Conservation (phyloP, 2,113 vertebrate genomes). For the Noturus placidus region DNA sequence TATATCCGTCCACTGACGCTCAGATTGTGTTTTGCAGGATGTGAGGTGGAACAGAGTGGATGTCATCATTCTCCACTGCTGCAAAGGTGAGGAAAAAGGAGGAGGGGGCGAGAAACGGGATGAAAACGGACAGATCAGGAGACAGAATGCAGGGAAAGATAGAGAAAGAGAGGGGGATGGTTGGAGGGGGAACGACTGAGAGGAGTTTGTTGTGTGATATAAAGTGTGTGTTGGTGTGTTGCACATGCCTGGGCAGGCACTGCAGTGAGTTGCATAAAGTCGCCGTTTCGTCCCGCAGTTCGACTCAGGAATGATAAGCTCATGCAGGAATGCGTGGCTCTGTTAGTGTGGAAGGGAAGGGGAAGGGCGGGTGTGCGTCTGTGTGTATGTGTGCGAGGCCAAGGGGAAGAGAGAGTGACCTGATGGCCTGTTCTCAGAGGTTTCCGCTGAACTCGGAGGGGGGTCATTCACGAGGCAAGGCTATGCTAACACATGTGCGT, state of each 20-base stretch:
- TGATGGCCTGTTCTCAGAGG: constrained; percentile 58
- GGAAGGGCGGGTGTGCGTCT: constrained; percentile 46
- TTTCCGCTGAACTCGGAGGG: constrained; percentile 67
- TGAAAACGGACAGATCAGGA: constrained; percentile 46
- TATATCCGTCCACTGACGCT: background rate
- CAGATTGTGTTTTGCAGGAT: constrained; percentile 63
- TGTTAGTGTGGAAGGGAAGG: constrained; percentile 42
- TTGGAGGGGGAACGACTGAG: background rate
- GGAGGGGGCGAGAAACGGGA: background rate
- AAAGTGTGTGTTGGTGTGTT: constrained; percentile 27
- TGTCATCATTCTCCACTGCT: constrained; percentile 66
- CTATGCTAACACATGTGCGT: constrained; percentile 50
- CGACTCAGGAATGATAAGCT: constrained; percentile 63
- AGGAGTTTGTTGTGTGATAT: constrained; percentile 51
- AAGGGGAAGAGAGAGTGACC: constrained; percentile 65
- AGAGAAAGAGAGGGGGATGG: constrained; percentile 23
- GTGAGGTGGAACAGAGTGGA: constrained; percentile 62
- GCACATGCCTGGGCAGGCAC: constrained; percentile 52
- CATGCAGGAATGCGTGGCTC: constrained; percentile 46
- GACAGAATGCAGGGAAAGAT: constrained; percentile 35
- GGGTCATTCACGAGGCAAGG: constrained; percentile 67
- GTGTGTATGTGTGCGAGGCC: constrained; percentile 49
- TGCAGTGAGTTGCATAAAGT: constrained; percentile 48
- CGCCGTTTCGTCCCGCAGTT: constrained; percentile 29
- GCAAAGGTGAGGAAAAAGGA: constrained; percentile 66